A percentile compares a stretch with the other conserved stretches of the same genome.
phyloP scores from a whole-genome alignment of 2,113 vertebrate genomes.

The Pelecanoides urinatrix region DNA sequence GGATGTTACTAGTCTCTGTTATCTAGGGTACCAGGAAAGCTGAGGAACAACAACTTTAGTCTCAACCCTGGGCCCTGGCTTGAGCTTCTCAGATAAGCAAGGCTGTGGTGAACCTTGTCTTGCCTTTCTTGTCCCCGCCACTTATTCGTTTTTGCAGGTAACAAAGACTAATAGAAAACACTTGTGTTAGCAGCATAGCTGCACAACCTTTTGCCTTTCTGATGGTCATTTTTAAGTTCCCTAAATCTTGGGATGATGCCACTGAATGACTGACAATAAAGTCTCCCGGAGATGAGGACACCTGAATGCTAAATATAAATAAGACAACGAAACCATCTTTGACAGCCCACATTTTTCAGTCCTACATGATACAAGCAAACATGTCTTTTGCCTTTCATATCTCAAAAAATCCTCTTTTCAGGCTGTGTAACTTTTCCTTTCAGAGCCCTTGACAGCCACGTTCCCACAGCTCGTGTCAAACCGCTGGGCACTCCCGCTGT shows the following conservation, averaged over 20 bases:
- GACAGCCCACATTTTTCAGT: not conserved
- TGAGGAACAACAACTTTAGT: not conserved
- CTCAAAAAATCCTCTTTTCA: not conserved
- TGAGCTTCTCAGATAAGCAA: not conserved
- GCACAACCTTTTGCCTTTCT: not conserved
- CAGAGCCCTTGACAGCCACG: not conserved
- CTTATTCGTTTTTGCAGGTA: not conserved
- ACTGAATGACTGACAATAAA: not conserved
- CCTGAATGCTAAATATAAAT: not conserved
- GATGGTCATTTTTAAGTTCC: not conserved
- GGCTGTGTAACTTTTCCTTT: not conserved
- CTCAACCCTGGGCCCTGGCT: not conserved
- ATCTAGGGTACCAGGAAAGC: not conserved
- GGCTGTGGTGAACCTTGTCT: not conserved
- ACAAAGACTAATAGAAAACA: not conserved
- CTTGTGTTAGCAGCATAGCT: not conserved
- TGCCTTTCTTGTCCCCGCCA: not conserved
- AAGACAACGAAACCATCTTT: not conserved
- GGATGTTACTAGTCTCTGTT: not conserved
- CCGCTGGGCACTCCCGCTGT: not conserved
- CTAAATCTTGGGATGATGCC: not conserved
- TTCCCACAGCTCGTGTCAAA: not conserved
- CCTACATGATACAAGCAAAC: not conserved
- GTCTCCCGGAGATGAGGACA: not conserved
- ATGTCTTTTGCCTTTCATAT: not conserved